Conservation (phyloP, 2,113 vertebrate genomes). For the Cricetomys ansorgei region DNA sequence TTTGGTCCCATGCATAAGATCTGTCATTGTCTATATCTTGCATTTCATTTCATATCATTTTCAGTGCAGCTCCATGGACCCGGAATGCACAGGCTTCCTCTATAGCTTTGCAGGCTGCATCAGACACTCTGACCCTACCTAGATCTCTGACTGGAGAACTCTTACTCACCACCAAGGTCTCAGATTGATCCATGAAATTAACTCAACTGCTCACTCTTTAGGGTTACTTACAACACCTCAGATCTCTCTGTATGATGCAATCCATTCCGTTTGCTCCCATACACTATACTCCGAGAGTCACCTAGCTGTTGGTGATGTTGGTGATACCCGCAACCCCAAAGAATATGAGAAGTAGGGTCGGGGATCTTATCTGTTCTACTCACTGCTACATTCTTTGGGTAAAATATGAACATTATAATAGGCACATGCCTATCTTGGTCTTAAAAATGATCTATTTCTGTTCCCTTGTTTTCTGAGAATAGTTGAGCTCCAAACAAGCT, state of each 20-base stretch:
- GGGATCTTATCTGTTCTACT: not conserved
- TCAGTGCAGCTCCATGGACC: not conserved
- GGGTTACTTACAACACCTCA: not conserved
- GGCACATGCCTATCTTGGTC: not conserved
- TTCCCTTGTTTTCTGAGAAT: conserved; percentile 17
- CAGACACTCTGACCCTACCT: not conserved
- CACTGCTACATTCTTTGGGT: not conserved
- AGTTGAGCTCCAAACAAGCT: not conserved
- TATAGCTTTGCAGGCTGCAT: not conserved
- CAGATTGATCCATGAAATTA: not conserved
- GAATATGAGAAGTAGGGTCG: not conserved
- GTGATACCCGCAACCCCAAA: not conserved
- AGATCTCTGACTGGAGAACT: not conserved
- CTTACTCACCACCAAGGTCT: not conserved
- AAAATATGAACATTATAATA: not conserved
- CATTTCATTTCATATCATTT: not conserved
- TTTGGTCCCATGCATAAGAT: not conserved
- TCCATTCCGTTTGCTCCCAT: not conserved
- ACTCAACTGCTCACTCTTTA: not conserved
- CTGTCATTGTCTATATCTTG: not conserved
- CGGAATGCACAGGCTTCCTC: not conserved
- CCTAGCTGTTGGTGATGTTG: not conserved
- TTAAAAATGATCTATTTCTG: not conserved
- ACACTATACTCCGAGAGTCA: not conserved
- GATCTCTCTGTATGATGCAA: not conserved